Evolutionary conservation across 2,113 vertebrate genomes (phyloP).

Genomic region (Callipepla californica): DNA sequence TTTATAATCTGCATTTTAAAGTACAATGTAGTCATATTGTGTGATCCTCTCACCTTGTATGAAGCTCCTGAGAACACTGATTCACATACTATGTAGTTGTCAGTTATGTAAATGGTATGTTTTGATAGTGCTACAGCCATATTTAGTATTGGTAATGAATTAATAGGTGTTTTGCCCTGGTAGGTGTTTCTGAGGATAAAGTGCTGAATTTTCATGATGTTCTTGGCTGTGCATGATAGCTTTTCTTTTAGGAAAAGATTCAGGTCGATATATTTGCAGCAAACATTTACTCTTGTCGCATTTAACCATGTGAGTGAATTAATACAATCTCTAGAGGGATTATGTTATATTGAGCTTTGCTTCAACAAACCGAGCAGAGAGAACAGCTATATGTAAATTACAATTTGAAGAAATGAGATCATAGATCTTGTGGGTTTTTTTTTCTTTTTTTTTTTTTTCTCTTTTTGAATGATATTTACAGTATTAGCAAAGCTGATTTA

Average conservation of each 20-base stretch:
- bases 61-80: background rate
- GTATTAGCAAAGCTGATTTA: constrained; percentile 36
- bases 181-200: background rate
- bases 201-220: constrained; percentile 20
- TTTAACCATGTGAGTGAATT: constrained; percentile 57
- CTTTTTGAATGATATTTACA: background rate
- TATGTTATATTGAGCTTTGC: constrained; percentile 17
- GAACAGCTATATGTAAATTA: constrained; percentile 50
- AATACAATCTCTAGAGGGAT: constrained; percentile 51
- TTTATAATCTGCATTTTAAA: constrained; percentile 20
- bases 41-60: background rate
- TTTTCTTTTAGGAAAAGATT: background rate
- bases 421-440: background rate
- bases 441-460: background rate
- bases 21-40: background rate
- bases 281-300: constrained; percentile 20
- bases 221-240: background rate
- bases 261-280: background rate
- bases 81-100: background rate
- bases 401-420: constrained; percentile 19
- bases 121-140: background rate
- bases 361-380: constrained; percentile 18
- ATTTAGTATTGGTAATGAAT: background rate
- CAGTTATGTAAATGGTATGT: constrained; percentile 14
- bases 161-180: background rate